Evolutionary conservation across 2,888 invertebrate species (phyloP).

Genomic region (Cantharis flavilabris): DNA sequence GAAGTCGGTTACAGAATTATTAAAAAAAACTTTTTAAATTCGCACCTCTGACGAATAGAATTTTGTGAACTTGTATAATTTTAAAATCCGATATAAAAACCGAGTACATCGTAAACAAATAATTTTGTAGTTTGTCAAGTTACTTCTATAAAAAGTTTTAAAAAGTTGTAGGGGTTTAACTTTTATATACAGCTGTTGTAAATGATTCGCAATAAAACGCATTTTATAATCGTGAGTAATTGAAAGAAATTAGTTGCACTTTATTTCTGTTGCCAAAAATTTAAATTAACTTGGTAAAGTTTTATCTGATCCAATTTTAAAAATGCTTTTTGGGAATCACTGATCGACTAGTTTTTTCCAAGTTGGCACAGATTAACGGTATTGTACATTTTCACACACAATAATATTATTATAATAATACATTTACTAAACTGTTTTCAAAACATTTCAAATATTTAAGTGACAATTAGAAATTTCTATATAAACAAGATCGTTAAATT

Average conservation of each 20-base stretch:
- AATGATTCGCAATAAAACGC: background rate
- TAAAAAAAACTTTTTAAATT: too few species aligned
- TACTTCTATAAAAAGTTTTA: background rate
- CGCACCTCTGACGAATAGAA: too few species aligned
- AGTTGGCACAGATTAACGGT: background rate
- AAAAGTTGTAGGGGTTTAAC: background rate
- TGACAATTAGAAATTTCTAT: background rate
- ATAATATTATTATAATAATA: background rate
- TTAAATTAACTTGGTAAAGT: background rate
- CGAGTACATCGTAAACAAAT: background rate
- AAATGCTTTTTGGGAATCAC: background rate
- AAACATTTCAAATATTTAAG: background rate
- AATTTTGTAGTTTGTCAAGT: background rate
- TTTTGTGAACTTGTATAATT: background rate
- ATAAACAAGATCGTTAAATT: background rate
- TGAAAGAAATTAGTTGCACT: background rate
- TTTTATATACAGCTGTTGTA: background rate
- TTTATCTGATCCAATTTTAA: background rate
- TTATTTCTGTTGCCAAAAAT: background rate
- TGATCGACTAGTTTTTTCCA: background rate
- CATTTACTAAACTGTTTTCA: background rate
- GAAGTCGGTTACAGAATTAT: too few species aligned
- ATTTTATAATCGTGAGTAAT: background rate
- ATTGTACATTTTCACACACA: background rate
- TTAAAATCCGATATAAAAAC: background rate